phyloP scores from a whole-genome alignment of 2,888 invertebrate genomes.

The Pantelozetes paolii region DNA sequence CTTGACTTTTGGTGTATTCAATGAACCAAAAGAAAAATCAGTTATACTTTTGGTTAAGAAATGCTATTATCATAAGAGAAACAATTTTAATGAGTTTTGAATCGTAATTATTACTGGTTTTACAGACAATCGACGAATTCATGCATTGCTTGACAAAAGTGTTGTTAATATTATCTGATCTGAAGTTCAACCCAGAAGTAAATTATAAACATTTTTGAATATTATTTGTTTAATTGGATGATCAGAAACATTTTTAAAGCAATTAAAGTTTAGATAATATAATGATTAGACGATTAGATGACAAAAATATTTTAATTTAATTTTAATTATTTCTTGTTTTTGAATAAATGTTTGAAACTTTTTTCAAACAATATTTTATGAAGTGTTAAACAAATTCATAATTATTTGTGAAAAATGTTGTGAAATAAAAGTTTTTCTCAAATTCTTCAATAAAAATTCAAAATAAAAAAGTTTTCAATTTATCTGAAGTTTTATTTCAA shows the following conservation, averaged over 20 bases:
- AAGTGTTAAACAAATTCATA: too few species aligned
- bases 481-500: too few species aligned
- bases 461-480: too few species aligned
- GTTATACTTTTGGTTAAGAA: background rate
- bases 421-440: too few species aligned
- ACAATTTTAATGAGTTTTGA: slow-evolving; percentile 1
- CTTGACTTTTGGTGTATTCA: slow-evolving; percentile 4
- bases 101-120: background rate
- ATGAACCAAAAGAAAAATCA: slow-evolving; percentile 15
- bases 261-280: too few species aligned
- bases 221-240: background rate
- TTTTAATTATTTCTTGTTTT: too few species aligned
- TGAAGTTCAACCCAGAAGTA: slow-evolving; percentile 2
- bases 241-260: background rate
- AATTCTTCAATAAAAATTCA: too few species aligned
- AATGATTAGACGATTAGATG: too few species aligned
- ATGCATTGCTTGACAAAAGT: slow-evolving; percentile 18
- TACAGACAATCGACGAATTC: background rate
- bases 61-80: background rate
- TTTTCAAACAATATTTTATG: too few species aligned
- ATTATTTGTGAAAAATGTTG: too few species aligned
- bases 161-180: slow-evolving; percentile 1
- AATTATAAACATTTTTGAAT: background rate
- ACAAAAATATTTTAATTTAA: too few species aligned
- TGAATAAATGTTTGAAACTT: too few species aligned